Evolutionary conservation across 2,888 invertebrate species (phyloP).

Genomic region (Caenorhabditis becei): DNA sequence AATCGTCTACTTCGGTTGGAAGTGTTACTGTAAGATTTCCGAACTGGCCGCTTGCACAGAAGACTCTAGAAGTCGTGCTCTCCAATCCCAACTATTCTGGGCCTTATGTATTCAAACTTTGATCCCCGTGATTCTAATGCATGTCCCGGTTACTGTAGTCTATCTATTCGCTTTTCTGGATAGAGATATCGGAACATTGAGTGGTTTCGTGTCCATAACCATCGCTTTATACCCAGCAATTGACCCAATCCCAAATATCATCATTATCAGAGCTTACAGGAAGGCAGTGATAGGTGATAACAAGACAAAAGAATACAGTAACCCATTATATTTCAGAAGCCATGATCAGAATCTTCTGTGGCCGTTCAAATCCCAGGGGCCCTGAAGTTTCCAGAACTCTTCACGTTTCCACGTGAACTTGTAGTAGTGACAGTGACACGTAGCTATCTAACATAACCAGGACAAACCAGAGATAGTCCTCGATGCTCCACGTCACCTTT

Average conservation of each 20-base stretch:
- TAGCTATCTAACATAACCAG: no score
- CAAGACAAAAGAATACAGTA: no score
- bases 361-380: no score
- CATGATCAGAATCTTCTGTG: no score
- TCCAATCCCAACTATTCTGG: conserved; percentile 45
- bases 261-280: conserved; percentile 35
- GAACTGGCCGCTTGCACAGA: conserved; percentile 20
- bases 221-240: conserved; percentile 36
- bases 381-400: no score
- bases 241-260: conserved; percentile 37
- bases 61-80: conserved; percentile 11
- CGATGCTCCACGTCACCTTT: no score
- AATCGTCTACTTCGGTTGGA: conserved; percentile 36
- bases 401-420: no score
- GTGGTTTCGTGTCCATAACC: conserved; percentile 33
- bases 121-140: conserved; percentile 46
- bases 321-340: no score
- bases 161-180: conserved; percentile 24
- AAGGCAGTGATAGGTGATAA: conserved; percentile 24
- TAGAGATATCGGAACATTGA: conserved; percentile 34
- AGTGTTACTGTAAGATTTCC: conserved; percentile 37
- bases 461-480: no score
- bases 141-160: conserved; percentile 24
- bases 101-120: conserved; percentile 40
- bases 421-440: no score